These are phyloP conservation scores for Athrips mouffetella DNA, from an alignment of 2,888 invertebrate species.

Conservation along the genomic window DNA sequence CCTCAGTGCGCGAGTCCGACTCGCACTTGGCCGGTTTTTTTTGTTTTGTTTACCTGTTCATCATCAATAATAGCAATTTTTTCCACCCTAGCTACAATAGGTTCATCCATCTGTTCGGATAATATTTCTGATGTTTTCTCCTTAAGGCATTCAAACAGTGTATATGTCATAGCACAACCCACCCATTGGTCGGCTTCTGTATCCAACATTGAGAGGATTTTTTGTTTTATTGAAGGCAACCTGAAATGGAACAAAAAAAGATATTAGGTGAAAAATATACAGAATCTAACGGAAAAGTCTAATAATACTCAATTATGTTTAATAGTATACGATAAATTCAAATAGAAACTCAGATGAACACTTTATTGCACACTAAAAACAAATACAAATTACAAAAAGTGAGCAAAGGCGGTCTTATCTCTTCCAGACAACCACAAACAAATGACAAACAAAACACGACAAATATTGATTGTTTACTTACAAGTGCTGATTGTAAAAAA, in stretches of 20 bases:
- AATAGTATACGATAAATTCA: no score
- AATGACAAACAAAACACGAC: no score
- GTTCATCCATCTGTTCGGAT: conserved; percentile 82
- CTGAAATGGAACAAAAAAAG: not conserved
- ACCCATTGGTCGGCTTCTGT: conserved; percentile 89
- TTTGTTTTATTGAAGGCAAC: conserved; percentile 83
- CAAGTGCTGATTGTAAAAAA: conserved; percentile 96
- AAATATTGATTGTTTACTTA: no score
- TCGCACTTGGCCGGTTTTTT: no score
- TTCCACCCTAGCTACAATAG: conserved; percentile 67
- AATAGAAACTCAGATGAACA: no score
- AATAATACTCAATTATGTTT: no score
- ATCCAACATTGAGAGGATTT: conserved; percentile 79
- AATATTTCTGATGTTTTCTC: conserved; percentile 87
- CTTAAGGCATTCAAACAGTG: conserved; percentile 93
- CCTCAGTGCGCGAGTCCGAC: no score
- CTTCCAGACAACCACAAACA: no score
- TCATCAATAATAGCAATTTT: conserved; percentile 75
- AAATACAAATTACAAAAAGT: no score
- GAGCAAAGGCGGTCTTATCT: no score
- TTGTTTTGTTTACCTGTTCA: conserved; percentile 55
- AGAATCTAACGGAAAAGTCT: no score
- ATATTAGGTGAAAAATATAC: not conserved
- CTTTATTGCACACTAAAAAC: no score
- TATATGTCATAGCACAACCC: conserved; percentile 96